A percentile compares a stretch with the other conserved stretches of the same genome.
These are phyloP conservation scores for Pyrocephalus nanus DNA, from an alignment of 2,797 vertebrate species.

Conservation along the genomic window DNA sequence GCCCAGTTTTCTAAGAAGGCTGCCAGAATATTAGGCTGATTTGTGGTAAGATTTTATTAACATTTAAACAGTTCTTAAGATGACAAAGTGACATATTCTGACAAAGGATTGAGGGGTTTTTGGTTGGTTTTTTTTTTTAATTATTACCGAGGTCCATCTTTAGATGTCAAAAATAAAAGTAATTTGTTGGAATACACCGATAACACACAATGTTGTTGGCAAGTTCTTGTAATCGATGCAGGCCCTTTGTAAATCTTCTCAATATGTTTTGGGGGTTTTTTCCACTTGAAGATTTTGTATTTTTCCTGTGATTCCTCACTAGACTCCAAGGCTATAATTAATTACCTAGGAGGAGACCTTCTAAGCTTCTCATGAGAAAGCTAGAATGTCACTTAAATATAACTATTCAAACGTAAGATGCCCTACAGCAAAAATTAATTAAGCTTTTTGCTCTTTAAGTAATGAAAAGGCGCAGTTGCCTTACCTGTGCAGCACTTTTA, in stretches of 20 bases:
- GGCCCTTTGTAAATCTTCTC: background rate
- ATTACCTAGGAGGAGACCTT: conserved; percentile 13
- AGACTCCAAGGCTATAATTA: background rate
- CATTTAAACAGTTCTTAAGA: background rate
- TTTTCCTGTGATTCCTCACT: background rate
- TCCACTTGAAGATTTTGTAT: background rate
- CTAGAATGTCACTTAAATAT: conserved; percentile 29
- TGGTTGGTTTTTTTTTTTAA: background rate
- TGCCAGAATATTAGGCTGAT: background rate
- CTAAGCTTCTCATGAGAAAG: conserved; percentile 13
- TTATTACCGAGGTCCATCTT: background rate
- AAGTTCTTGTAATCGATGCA: background rate
- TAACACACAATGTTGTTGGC: background rate
- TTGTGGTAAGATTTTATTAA: background rate
- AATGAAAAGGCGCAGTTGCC: conserved; percentile 12
- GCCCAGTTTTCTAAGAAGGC: background rate
- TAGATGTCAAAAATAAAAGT: background rate
- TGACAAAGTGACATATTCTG: background rate
- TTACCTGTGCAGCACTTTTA: conserved; percentile 8
- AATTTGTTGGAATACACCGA: background rate
- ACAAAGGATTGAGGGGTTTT: background rate
- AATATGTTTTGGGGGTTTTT: background rate
- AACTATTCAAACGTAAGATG: background rate
- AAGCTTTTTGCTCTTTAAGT: conserved; percentile 12
- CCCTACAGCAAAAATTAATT: conserved; percentile 32